Conservation (phyloP, 2,113 vertebrate species). For the Struthio camelus region DNA sequence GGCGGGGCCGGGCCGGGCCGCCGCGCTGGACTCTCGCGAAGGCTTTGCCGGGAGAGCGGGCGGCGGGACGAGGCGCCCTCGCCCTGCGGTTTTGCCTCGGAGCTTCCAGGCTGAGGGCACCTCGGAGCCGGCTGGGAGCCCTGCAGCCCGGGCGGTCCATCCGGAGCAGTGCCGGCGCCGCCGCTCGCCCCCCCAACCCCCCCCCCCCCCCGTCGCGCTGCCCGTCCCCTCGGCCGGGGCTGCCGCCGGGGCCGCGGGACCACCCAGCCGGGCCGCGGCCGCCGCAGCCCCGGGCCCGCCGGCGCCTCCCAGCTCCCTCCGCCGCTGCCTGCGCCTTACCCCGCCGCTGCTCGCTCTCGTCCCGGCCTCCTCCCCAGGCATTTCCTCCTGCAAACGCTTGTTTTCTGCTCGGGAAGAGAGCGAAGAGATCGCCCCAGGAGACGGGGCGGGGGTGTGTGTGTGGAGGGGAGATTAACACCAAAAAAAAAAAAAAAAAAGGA, state of each 20-base stretch:
- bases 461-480: not conserved
- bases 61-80: not conserved
- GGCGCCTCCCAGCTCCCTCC: not conserved
- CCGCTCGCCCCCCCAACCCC: not conserved
- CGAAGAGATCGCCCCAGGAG: not conserved
- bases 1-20: too few species aligned
- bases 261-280: conserved; percentile 16
- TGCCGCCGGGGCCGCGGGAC: not conserved
- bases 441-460: not conserved
- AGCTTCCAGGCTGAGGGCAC: not conserved
- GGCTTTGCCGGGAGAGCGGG: too few species aligned
- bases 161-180: not conserved
- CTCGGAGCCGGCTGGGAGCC: not conserved
- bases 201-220: not conserved
- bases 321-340: not conserved
- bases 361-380: not conserved
- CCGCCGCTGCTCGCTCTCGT: not conserved
- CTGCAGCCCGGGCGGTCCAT: not conserved
- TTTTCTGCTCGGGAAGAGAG: not conserved
- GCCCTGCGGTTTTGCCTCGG: not conserved
- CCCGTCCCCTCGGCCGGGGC: not conserved
- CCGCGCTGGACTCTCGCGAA: too few species aligned
- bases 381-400: not conserved
- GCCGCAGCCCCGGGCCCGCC: not conserved
- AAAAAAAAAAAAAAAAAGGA: not conserved